Base-by-base conservation (phyloP, 2,113 vertebrate genomes). In the Salvator merianae region DNA sequence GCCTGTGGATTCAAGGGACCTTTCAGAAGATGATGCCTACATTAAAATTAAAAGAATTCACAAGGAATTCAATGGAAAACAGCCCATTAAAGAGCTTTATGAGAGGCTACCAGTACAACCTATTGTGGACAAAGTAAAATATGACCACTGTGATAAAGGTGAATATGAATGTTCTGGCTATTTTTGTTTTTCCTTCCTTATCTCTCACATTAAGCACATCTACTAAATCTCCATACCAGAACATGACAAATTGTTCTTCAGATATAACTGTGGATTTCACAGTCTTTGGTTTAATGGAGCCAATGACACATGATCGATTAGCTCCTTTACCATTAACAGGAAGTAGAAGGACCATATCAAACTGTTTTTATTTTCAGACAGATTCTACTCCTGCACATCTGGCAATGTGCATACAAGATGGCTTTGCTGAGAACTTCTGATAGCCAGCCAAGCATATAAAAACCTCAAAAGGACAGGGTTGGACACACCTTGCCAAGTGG, bases 1-100 rank as follows among this genome's bases (percentile, higher is more conserved):
- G 95, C 77, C 75, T 82, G 8, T 92, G 92, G 86, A 71, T 16
- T 85, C 89, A 82, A 68, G 76, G 55, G 87, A 62, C 7, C 38
- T 86, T 88, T 2, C 1, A 50, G 38, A 90, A 81, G 70, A 79
- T 77, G 81, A 66, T 10, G 1, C 1, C 9, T 30, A 6, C 24
- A 65, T 55, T 6, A 53, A 22, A 88, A 78, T 90, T 69, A 78
- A 85, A 34, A 40, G 63, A 82, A 91, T 93, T 87, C 84, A 63
- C 16, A 40, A 68, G n/a, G 12, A 74, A 59, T 43, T 34, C 43
- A 40, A n/a, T 72, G 26, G 82, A 59, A 84, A 88, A 22, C 28
- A 77, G 40, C 12, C 34, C 86, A 59, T 1, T 30, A 84, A 82
- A 83, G 43, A 55, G 9, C 84, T 70, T 40, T 0, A 87, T 94